These are phyloP conservation scores for Acronicta alni DNA, from an alignment of 2,888 invertebrate genomes.

Conservation along the genomic window DNA sequence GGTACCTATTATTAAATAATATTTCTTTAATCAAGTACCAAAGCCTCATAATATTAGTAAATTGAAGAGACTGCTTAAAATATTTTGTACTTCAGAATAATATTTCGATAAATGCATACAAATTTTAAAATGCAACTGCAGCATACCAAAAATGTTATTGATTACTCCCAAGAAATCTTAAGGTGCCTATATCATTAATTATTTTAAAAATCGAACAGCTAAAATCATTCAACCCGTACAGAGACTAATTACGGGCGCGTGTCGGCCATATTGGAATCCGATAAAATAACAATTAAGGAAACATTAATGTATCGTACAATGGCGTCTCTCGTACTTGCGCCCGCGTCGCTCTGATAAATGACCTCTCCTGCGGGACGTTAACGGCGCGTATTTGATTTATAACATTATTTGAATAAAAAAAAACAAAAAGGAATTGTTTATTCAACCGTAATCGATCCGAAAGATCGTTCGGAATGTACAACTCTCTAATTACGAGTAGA, in stretches of 20 bases:
- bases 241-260: conserved; percentile 79
- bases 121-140: conserved; percentile 17
- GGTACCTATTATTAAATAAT: too few relatives aligned
- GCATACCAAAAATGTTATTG: conserved; percentile 40
- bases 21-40: background rate
- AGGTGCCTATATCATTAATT: conserved; percentile 58
- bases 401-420: conserved; percentile 84
- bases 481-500: conserved; percentile 76
- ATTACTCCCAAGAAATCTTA: conserved; percentile 46
- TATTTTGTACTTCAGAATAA: too few relatives aligned
- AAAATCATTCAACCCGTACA: conserved; percentile 63
- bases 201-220: conserved; percentile 55
- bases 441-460: conserved; percentile 84
- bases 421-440: conserved; percentile 80
- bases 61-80: too few relatives aligned
- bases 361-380: conserved; percentile 77
- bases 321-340: conserved; percentile 73
- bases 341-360: conserved; percentile 82
- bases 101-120: background rate
- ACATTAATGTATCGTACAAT: conserved; percentile 83
- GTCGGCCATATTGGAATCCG: conserved; percentile 83
- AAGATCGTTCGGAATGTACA: conserved; percentile 81
- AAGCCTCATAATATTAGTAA: too few relatives aligned
- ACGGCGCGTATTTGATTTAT: conserved; percentile 87
- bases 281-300: conserved; percentile 88